Evolutionary conservation across 2,797 vertebrate species (phyloP), one percentile per base, ranked within the genome.

Genomic region (Bradypus variegatus): DNA sequence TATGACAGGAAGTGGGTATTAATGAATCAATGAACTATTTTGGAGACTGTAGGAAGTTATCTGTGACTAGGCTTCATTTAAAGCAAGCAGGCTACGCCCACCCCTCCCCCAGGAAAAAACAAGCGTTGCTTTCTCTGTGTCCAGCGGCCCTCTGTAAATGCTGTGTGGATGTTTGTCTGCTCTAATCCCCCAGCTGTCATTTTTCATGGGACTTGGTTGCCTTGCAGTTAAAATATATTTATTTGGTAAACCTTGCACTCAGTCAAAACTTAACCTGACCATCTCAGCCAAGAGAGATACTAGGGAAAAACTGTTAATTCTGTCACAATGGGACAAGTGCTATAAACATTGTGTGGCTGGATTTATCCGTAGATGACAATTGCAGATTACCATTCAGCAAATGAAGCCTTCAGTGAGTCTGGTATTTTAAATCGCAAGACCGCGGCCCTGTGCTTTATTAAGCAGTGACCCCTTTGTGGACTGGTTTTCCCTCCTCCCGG

Each of bases 1-100:
- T 25, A 9, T 53, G 77, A 62, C 41, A 67, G 73, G 83, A 94
- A 86, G 81, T 78, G 55, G 25, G 45, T 23, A 11, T 9, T 41
- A n/a, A 41, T 50, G 78, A 82, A 65, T 92, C 86, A 82, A 38
- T 58, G 31, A 60, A 78, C 65, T 72, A 38, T 81, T 78, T 67
- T 78, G 33, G 67, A 88, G 84, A 29, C 82, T 21, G 2, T 21
- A 33, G 64, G 72, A 78, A 25, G 65, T 33, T 23, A 6, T 64
- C 80, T 55, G 50, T 33, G 76, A 69, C 8, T 11, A 80, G 16
- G 33, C 69, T 65, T 55, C 19, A 29, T 12, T 72, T 27, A 8
- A 27, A 41, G 53, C 14, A 10, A 45, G 11, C 41, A 53, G 62
- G 64, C n/a, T 19, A 21, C n/a, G 48, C 4, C 25, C 62, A 58